Evolutionary conservation across 2,888 invertebrate species (phyloP).

Genomic region (Axea sp.): DNA sequence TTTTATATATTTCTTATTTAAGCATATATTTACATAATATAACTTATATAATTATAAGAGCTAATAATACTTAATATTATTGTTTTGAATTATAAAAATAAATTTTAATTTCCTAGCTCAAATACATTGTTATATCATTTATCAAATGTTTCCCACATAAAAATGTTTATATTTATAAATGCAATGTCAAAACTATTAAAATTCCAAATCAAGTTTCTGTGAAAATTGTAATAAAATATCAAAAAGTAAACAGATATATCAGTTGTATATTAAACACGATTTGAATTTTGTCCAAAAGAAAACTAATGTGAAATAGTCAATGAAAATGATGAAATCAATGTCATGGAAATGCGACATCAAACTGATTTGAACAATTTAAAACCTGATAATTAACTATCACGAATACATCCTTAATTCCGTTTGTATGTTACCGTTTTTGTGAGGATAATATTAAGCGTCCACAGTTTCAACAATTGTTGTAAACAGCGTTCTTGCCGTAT

Average conservation of each 20-base stretch:
- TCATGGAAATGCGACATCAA: conserved; percentile 48
- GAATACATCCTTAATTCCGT: conserved; percentile 26
- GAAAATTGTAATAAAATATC: too few relatives aligned
- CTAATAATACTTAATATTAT: too few relatives aligned
- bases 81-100: too few relatives aligned
- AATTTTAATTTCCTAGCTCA: too few relatives aligned
- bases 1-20: too few relatives aligned
- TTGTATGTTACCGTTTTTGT: conserved; percentile 43
- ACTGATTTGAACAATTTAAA: conserved; percentile 10
- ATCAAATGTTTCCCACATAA: too few relatives aligned
- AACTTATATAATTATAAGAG: too few relatives aligned
- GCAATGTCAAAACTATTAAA: too few relatives aligned
- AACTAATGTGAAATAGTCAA: background rate
- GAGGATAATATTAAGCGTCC: conserved; percentile 39
- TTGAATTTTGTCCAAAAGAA: conserved; percentile 32
- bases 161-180: too few relatives aligned
- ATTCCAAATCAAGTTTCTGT: too few relatives aligned
- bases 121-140: too few relatives aligned
- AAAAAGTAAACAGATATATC: background rate
- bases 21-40: too few relatives aligned
- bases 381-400: conserved; percentile 7
- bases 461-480: conserved; percentile 17
- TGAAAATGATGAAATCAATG: conserved; percentile 21
- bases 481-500: conserved; percentile 13
- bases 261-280: background rate